phyloP scores from a whole-genome alignment of 2,888 invertebrate species.

The Xiphydria camelus region DNA sequence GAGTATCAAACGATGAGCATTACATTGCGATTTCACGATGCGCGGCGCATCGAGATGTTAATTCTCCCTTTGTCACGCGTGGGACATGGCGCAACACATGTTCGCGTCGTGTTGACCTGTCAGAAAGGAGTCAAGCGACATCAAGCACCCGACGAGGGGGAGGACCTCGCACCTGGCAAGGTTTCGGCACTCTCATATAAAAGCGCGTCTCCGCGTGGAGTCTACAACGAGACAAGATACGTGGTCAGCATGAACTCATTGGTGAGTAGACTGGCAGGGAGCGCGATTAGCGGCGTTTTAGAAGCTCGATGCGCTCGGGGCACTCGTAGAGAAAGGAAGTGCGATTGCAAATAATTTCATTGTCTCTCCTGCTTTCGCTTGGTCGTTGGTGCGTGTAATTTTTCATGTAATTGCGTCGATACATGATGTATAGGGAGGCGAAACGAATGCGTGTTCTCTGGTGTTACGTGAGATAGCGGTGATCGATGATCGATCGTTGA shows the following conservation, averaged over 20 bases:
- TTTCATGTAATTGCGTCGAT: too few relatives aligned
- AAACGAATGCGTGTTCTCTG: too few relatives aligned
- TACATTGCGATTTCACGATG: slow-evolving; percentile 8
- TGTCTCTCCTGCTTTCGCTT: too few relatives aligned
- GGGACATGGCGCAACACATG: slow-evolving; percentile 25
- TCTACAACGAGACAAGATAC: slow-evolving; percentile 28
- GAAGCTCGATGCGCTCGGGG: too few relatives aligned
- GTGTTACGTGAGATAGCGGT: too few relatives aligned
- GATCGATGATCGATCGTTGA: too few relatives aligned
- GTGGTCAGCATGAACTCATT: slow-evolving; percentile 32
- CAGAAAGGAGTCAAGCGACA: slow-evolving; percentile 6
- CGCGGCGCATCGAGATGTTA: not conserved
- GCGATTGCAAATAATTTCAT: too few relatives aligned
- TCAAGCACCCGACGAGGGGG: slow-evolving; percentile 24
- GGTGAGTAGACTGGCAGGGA: slow-evolving; percentile 36
- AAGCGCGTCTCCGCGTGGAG: slow-evolving; percentile 29
- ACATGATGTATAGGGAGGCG: too few relatives aligned
- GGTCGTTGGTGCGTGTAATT: too few relatives aligned
- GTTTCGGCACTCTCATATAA: slow-evolving; percentile 37
- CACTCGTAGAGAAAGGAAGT: too few relatives aligned
- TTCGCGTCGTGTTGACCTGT: slow-evolving; percentile 25
- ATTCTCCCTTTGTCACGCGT: slow-evolving; percentile 24
- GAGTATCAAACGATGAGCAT: too few relatives aligned
- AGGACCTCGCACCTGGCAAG: slow-evolving; percentile 31
- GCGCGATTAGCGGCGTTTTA: too few relatives aligned